Conservation (phyloP, 2,113 vertebrate species). For the Marmota monax region DNA sequence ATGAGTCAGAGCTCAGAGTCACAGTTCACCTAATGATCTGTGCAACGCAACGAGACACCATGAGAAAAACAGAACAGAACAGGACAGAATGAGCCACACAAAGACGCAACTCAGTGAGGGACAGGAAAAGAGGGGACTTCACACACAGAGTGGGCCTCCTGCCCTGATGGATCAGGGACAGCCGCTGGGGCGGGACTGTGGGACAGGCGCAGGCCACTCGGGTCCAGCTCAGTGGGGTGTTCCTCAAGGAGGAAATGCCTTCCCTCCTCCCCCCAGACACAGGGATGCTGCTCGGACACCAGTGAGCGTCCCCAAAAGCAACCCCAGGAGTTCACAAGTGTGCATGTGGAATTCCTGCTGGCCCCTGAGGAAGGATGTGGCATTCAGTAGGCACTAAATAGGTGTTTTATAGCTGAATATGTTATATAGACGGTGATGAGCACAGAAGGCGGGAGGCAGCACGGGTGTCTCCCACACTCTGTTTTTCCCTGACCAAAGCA, state of each 20-base stretch:
- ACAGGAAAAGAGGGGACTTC: rapidly evolving
- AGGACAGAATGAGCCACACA: too few relatives aligned
- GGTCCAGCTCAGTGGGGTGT: neutral
- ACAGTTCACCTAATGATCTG: neutral
- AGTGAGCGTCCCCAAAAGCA: too few relatives aligned
- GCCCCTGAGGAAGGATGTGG: neutral
- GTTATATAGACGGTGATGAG: too few relatives aligned
- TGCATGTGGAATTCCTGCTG: neutral
- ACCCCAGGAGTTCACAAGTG: rapidly evolving
- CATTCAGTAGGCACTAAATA: too few relatives aligned
- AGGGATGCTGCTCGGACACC: neutral
- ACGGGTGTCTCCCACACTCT: rapidly evolving
- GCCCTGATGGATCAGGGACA: neutral
- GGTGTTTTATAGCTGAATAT: too few relatives aligned
- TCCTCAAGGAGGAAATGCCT: too few relatives aligned
- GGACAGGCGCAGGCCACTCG: neutral
- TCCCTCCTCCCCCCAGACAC: neutral
- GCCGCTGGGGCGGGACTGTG: neutral
- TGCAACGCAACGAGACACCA: rapidly evolving
- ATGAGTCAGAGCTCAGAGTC: neutral
- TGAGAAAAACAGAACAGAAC: too few relatives aligned
- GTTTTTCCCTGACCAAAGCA: neutral
- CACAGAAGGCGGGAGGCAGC: neutral
- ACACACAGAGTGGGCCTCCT: neutral
- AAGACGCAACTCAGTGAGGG: rapidly evolving